phyloP scores from a whole-genome alignment of 2,888 invertebrate genomes.

The Boloria euphrosyne region DNA sequence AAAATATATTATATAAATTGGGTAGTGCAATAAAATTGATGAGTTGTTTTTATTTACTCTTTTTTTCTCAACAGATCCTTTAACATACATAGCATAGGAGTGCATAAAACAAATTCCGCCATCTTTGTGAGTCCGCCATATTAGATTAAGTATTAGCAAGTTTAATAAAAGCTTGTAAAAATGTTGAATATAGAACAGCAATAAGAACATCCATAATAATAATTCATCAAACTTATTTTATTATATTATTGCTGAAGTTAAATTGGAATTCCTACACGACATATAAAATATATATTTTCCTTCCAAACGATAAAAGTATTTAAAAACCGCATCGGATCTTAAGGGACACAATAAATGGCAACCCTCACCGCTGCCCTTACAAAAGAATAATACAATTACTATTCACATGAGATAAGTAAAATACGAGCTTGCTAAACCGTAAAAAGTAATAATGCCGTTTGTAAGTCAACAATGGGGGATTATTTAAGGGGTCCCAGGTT shows the following conservation, averaged over 20 bases:
- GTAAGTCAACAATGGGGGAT: conserved; percentile 75
- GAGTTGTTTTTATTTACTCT: no score
- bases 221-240: neutral
- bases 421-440: conserved; percentile 81
- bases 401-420: conserved; percentile 79
- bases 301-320: conserved; percentile 20
- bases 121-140: no score
- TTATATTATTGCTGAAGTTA: neutral
- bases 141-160: no score
- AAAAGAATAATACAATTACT: conserved; percentile 69
- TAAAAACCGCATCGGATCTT: conserved; percentile 35
- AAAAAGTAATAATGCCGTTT: conserved; percentile 78
- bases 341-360: conserved; percentile 45
- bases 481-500: conserved; percentile 61
- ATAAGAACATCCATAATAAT: no score
- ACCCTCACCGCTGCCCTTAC: conserved; percentile 45
- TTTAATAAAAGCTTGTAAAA: no score
- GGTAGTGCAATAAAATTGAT: no score
- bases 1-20: no score
- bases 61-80: no score
- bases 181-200: no score
- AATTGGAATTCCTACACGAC: neutral
- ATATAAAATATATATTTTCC: neutral
- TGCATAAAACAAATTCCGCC: no score
- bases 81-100: no score